Evolutionary conservation across 1,140 invertebrate species (phyloP).

Genomic region (Lepeophtheirus salmonis): DNA sequence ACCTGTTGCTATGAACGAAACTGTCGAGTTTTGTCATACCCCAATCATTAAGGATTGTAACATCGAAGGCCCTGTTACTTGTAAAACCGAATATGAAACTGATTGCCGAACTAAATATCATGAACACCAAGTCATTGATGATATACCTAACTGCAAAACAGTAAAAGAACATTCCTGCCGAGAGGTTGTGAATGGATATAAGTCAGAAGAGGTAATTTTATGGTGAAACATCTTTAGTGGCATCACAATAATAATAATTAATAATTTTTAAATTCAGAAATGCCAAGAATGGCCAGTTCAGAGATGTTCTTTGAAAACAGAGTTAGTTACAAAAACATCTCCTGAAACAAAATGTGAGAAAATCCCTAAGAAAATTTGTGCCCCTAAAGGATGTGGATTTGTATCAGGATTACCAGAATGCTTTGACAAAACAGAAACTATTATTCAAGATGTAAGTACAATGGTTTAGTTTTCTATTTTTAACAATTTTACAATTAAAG

Average conservation of each 20-base stretch:
- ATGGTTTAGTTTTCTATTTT: background rate
- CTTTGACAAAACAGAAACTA: conserved; percentile 2
- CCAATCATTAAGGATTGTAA: conserved; percentile 12
- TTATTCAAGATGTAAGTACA: conserved; percentile 7
- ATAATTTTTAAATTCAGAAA: background rate
- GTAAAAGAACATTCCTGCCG: background rate
- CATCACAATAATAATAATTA: background rate
- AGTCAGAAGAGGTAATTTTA: background rate
- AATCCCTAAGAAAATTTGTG: conserved; percentile 4
- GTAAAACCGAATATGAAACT: conserved; percentile 13
- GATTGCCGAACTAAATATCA: conserved; percentile 6
- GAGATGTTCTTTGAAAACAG: background rate
- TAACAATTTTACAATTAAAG: background rate
- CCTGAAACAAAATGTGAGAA: conserved; percentile 7
- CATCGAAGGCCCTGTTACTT: conserved; percentile 1
- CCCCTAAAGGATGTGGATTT: conserved; percentile 7
- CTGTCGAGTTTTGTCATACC: conserved; percentile 12
- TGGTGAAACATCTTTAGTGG: background rate
- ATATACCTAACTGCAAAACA: background rate
- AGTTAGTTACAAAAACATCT: background rate
- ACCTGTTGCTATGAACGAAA: conserved; percentile 7
- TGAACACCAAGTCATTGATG: conserved; percentile 1
- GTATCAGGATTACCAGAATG: background rate
- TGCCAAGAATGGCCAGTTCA: conserved; percentile 10
- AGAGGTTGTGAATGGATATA: background rate